Evolutionary conservation across 2,888 invertebrate genomes (phyloP).

Genomic region (Meta bourneti): DNA sequence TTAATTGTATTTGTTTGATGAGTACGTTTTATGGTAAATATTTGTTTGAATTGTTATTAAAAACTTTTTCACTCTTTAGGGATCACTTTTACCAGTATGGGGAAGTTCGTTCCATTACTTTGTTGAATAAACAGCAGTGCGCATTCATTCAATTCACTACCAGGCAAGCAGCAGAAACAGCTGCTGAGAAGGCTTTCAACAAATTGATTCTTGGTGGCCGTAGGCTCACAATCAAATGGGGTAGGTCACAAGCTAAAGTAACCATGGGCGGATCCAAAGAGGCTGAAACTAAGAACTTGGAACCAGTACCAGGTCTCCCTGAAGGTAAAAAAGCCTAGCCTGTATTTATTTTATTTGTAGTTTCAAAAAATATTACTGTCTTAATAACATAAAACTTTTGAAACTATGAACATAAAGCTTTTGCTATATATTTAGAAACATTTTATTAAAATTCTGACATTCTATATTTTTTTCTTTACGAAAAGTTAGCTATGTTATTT

Average conservation of each 20-base stretch:
- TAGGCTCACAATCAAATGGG: slow-evolving; percentile 98
- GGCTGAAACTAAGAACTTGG: slow-evolving; percentile 81
- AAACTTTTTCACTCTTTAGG: slow-evolving; percentile 81
- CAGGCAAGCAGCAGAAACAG: slow-evolving; percentile 93
- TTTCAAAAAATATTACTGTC: not conserved
- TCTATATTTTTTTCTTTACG: not conserved
- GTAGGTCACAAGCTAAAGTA: slow-evolving; percentile 91
- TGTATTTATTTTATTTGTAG: not conserved
- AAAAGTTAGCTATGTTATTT: not conserved
- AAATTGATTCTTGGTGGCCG: slow-evolving; percentile 92
- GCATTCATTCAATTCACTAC: slow-evolving; percentile 98
- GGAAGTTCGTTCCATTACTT: slow-evolving; percentile 95
- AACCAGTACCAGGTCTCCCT: slow-evolving; percentile 90
- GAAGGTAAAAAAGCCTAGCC: slow-evolving; percentile 80
- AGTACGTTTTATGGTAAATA: too few relatives aligned
- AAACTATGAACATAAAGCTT: too few relatives aligned
- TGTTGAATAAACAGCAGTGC: slow-evolving; percentile 94
- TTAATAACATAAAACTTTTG: not conserved
- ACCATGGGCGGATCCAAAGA: slow-evolving; percentile 81
- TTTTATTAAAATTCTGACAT: not conserved
- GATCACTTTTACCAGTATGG: slow-evolving; percentile 99
- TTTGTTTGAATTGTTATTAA: too few relatives aligned
- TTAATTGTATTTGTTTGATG: too few relatives aligned
- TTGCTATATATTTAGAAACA: not conserved
- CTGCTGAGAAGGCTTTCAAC: slow-evolving; percentile 97